Evolutionary conservation across 2,888 invertebrate species (phyloP).

Genomic region (Julus scanicus): DNA sequence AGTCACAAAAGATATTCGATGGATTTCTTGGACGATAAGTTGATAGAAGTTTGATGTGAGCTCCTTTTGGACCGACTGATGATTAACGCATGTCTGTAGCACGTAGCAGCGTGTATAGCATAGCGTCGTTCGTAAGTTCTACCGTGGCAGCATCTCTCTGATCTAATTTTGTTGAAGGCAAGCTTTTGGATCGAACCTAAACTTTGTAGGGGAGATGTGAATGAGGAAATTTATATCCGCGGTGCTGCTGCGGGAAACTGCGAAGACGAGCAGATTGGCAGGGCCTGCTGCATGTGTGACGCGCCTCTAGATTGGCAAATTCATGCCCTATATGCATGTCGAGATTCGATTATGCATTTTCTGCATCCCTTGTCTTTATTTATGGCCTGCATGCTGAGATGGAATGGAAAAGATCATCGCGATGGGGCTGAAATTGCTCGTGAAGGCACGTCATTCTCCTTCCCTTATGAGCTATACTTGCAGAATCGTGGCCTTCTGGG

Average conservation of each 20-base stretch:
- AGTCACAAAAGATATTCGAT: neutral
- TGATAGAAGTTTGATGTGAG: neutral
- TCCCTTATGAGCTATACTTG: neutral
- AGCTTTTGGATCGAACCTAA: slow-evolving; percentile 44
- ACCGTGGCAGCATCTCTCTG: slow-evolving; percentile 36
- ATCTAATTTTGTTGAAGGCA: slow-evolving; percentile 22
- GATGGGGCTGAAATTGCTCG: slow-evolving; percentile 5
- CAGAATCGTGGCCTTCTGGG: neutral
- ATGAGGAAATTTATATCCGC: neutral
- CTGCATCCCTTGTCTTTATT: slow-evolving; percentile 30
- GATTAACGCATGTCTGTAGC: neutral
- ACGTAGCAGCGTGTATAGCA: neutral
- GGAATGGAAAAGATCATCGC: neutral
- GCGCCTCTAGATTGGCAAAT: slow-evolving; percentile 9
- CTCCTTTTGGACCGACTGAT: neutral
- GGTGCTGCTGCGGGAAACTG: neutral
- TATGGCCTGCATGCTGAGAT: neutral
- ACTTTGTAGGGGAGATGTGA: slow-evolving; percentile 7
- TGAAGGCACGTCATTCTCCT: neutral
- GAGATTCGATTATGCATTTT: slow-evolving; percentile 18
- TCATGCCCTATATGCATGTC: slow-evolving; percentile 13
- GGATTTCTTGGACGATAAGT: neutral
- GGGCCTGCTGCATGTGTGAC: neutral
- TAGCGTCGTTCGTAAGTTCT: neutral
- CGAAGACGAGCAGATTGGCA: neutral